phyloP scores from a whole-genome alignment of 2,888 invertebrate species.

The Oxycera nigricornis region DNA sequence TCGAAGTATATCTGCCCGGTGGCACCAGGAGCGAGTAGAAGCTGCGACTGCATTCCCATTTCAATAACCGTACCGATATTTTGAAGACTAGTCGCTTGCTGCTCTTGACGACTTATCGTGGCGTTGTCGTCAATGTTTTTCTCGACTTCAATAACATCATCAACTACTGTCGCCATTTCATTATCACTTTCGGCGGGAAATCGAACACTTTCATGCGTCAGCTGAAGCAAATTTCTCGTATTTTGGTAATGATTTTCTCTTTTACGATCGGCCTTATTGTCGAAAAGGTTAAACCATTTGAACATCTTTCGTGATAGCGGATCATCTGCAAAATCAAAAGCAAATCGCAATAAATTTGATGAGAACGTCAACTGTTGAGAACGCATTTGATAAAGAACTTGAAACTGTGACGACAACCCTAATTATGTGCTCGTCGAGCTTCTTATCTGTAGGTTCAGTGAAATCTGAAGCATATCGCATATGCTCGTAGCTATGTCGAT shows the following conservation, averaged over 20 bases:
- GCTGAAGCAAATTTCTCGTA: conserved; percentile 1
- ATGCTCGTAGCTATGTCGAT: not conserved
- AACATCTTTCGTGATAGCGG: conserved; percentile 1
- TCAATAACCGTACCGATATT: conserved; percentile 55
- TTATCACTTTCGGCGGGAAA: conserved; percentile 33
- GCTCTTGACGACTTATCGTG: conserved; percentile 29
- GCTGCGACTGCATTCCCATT: conserved; percentile 62
- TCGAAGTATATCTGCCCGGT: conserved; percentile 68
- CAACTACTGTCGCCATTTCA: not conserved
- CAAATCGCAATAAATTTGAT: conserved; percentile 6
- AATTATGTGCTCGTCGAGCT: not conserved
- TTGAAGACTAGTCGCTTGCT: not conserved
- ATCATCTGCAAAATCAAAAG: conserved; percentile 28
- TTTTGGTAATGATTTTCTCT: not conserved
- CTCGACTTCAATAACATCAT: conserved; percentile 24
- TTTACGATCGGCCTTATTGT: not conserved
- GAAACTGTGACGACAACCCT: not conserved
- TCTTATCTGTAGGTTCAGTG: not conserved
- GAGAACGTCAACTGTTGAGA: not conserved
- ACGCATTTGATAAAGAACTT: conserved; percentile 6
- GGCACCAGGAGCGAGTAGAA: conserved; percentile 60
- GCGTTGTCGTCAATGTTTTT: conserved; percentile 6
- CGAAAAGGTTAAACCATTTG: conserved; percentile 11
- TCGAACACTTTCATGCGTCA: conserved; percentile 28
- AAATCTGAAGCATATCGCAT: conserved; percentile 12